A percentile compares a stretch with the other conserved stretches of the same genome.
phyloP scores from a whole-genome alignment of 2,888 invertebrate species.

The Epinotia bilunana region DNA sequence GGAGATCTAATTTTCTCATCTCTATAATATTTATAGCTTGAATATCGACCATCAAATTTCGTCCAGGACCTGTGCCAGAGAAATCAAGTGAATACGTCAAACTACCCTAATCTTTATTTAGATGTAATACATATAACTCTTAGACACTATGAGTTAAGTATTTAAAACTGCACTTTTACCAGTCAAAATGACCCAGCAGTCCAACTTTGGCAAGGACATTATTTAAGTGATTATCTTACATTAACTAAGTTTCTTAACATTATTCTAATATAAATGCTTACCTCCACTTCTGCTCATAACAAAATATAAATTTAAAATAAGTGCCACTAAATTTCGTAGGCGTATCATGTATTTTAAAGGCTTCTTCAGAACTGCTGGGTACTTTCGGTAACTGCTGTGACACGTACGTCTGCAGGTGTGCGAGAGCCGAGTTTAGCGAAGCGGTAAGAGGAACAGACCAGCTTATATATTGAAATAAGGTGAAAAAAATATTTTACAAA shows the following conservation, averaged over 20 bases:
- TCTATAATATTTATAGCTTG: no score
- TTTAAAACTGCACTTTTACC: constrained; percentile 17
- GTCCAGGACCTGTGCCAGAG: background rate
- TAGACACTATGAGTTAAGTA: constrained; percentile 16
- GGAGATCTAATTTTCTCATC: no score
- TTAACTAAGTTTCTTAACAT: background rate
- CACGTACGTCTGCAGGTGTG: no score
- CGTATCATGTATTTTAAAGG: no score
- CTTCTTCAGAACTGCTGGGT: no score
- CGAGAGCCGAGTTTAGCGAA: no score
- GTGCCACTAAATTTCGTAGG: background rate
- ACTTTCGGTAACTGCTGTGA: no score
- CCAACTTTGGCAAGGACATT: constrained; percentile 27
- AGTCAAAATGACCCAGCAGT: constrained; percentile 1
- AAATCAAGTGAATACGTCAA: background rate
- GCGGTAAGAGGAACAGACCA: no score
- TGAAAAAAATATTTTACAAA: no score
- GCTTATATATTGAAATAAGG: no score
- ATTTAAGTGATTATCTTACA: background rate
- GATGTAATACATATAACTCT: background rate
- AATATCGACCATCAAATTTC: no score
- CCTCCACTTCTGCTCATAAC: background rate
- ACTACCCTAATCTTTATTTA: background rate
- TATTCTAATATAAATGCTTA: background rate
- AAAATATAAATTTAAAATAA: background rate